These are phyloP conservation scores for Neoaliturus tenellus DNA, from an alignment of 2,888 invertebrate species.

Conservation along the genomic window DNA sequence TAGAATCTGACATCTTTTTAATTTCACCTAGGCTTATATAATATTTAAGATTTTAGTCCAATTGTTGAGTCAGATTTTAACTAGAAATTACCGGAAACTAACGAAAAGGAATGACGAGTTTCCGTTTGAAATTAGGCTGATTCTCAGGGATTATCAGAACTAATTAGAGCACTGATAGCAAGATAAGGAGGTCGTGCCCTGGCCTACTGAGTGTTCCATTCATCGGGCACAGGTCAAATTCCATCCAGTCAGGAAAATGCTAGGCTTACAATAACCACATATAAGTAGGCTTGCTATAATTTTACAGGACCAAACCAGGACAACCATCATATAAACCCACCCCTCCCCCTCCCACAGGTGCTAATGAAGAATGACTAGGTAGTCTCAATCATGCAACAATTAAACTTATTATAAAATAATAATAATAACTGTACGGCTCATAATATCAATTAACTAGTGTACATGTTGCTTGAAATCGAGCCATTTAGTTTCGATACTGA, in stretches of 20 bases:
- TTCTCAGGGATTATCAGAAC: slow-evolving; percentile 2
- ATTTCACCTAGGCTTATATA: not conserved
- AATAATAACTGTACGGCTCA: too few species aligned
- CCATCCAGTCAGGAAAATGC: not conserved
- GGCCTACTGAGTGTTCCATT: slow-evolving; percentile 37
- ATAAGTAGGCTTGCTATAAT: too few species aligned
- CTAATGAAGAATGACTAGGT: too few species aligned
- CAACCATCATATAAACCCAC: too few species aligned
- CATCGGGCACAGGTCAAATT: not conserved
- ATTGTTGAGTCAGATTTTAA: not conserved
- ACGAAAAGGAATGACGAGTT: not conserved
- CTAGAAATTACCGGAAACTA: not conserved
- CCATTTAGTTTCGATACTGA: too few species aligned
- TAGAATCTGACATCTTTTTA: too few species aligned
- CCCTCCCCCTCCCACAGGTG: too few species aligned
- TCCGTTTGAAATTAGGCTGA: not conserved
- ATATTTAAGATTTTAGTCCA: not conserved
- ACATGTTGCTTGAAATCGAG: too few species aligned
- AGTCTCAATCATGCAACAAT: too few species aligned
- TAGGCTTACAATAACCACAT: not conserved
- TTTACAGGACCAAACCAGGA: too few species aligned
- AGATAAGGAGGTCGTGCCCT: slow-evolving; percentile 31
- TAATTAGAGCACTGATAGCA: slow-evolving; percentile 18
- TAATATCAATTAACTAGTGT: too few species aligned
- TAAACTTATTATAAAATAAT: too few species aligned